phyloP scores from a whole-genome alignment of 2,113 vertebrate genomes.

The Psittacula cyanocephala region DNA sequence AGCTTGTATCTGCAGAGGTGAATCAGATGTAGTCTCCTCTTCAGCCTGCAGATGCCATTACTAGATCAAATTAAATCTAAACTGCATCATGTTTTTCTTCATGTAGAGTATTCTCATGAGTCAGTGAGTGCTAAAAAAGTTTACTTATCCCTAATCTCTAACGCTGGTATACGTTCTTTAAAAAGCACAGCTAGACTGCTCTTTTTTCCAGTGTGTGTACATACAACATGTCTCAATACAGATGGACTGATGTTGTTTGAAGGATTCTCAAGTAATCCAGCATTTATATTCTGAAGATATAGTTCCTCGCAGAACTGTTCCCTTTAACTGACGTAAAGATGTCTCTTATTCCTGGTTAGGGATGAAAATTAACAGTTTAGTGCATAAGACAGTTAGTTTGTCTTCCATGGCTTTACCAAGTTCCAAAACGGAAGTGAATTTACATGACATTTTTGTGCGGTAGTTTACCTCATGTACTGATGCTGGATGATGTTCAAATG shows the following conservation, averaged over 20 bases:
- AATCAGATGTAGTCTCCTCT: conserved; percentile 1
- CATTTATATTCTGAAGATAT: not conserved
- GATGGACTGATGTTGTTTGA: not conserved
- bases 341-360: not conserved
- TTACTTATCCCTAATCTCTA: not conserved
- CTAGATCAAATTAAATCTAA: not conserved
- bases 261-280: not conserved
- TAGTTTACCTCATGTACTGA: not conserved
- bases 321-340: not conserved
- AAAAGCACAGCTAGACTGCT: not conserved
- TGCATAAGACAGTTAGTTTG: not conserved
- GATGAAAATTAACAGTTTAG: not conserved
- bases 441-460: not conserved
- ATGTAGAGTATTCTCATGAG: not conserved
- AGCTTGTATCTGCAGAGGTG: not conserved
- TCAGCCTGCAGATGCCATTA: conserved; percentile 43
- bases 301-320: not conserved
- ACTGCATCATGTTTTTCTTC: not conserved
- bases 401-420: not conserved
- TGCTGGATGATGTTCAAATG: not conserved
- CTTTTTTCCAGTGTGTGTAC: not conserved
- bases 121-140: not conserved
- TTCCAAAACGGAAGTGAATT: not conserved
- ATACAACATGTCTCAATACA: not conserved
- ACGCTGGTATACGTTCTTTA: not conserved